phyloP scores from a whole-genome alignment of 2,113 vertebrate genomes.

The Rhinolophus ferrumequinum region DNA sequence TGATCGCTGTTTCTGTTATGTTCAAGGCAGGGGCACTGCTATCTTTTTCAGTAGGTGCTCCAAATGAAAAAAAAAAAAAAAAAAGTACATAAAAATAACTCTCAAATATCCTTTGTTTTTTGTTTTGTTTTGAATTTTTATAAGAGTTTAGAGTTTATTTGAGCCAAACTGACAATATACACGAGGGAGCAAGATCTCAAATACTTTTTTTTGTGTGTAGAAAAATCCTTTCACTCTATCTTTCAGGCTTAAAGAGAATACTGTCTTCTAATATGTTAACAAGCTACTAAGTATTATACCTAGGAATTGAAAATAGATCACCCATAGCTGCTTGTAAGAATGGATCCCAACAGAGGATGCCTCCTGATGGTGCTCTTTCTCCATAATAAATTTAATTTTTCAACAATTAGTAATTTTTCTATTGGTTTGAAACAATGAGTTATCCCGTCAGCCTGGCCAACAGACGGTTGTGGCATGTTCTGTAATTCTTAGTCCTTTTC shows the following conservation, averaged over 20 bases:
- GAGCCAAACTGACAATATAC: too few relatives aligned
- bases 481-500: neutral
- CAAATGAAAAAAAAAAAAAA: neutral
- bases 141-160: too few relatives aligned
- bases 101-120: neutral
- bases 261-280: neutral
- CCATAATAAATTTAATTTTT: neutral
- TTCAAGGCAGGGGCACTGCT: too few relatives aligned
- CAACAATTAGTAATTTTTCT: constrained; percentile 60
- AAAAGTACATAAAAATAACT: neutral
- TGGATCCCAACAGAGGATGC: neutral
- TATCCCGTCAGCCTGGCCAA: too few relatives aligned
- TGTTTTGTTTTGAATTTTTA: too few relatives aligned
- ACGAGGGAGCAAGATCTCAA: too few relatives aligned
- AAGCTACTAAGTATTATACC: neutral
- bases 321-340: fast-evolving
- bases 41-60: neutral
- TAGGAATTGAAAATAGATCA: neutral
- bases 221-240: neutral
- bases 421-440: neutral
- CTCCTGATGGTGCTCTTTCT: neutral
- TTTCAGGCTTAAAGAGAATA: neutral
- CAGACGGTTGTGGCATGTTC: too few relatives aligned
- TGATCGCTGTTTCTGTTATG: too few relatives aligned
- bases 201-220: too few relatives aligned